A percentile compares a stretch with the other conserved stretches of the same genome.
phyloP scores from a whole-genome alignment of 92 coral and sea anemone species.

The Epizoanthus scotinus region DNA sequence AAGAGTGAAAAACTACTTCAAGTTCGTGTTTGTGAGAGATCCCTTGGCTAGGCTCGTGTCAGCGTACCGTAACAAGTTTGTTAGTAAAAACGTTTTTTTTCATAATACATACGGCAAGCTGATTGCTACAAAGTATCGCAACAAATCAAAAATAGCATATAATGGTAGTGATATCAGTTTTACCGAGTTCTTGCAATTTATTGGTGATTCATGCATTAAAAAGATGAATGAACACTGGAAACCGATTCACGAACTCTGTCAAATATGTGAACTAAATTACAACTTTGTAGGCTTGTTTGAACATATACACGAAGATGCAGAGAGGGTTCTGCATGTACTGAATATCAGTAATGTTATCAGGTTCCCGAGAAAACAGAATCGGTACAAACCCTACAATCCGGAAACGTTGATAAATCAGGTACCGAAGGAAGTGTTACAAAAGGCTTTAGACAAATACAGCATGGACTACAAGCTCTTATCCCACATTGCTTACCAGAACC shows the following conservation, averaged over 20 bases:
- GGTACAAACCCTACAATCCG: constrained; percentile 11
- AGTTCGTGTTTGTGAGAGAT: constrained; percentile 52
- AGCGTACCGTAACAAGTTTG: constrained; percentile 47
- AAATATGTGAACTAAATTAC: constrained; percentile 40
- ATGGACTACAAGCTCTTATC: no score
- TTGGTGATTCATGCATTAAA: constrained; percentile 11
- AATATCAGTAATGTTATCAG: constrained; percentile 1
- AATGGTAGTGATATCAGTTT: constrained; percentile 41
- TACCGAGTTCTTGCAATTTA: constrained; percentile 39
- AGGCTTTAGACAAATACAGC: constrained; percentile 7
- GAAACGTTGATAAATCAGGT: neutral
- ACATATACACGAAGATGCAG: constrained; percentile 29
- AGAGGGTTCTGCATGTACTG: constrained; percentile 2
- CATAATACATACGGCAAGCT: constrained; percentile 17
- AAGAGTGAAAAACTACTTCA: constrained; percentile 25
- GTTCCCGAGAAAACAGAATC: constrained; percentile 42
- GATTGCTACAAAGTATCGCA: constrained; percentile 26
- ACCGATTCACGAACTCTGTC: constrained; percentile 52
- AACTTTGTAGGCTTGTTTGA: constrained; percentile 53
- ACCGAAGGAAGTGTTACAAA: neutral
- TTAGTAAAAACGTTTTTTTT: neutral
- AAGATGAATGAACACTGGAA: constrained; percentile 55
- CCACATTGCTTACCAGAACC: no score
- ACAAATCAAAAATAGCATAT: neutral
- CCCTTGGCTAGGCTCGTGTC: constrained; percentile 48